Percentiles rank a stretch among this genome's conserved stretches.
Evolutionary conservation across 2,797 vertebrate species (phyloP).

Genomic region (Melanotaenia maccullochi): DNA sequence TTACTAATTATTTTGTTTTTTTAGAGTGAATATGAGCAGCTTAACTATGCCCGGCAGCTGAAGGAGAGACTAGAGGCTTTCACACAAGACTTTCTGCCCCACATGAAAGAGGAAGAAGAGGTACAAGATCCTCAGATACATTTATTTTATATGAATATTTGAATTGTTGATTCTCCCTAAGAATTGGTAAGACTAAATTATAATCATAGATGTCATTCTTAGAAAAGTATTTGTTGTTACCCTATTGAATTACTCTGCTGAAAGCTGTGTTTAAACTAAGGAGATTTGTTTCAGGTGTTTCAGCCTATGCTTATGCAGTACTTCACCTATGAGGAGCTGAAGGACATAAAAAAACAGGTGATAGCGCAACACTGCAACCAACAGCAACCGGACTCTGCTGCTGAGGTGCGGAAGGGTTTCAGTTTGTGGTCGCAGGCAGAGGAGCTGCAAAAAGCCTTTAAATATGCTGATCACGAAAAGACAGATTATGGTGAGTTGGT

Average conservation of each 20-base stretch:
- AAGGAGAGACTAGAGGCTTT: conserved; percentile 97
- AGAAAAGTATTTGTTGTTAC: neutral
- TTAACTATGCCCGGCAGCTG: conserved; percentile 97
- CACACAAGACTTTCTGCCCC: conserved; percentile 98
- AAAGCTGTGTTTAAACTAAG: conserved; percentile 32
- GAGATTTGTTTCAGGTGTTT: conserved; percentile 88
- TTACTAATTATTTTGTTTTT: conserved; percentile 45
- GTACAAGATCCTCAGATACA: conserved; percentile 72
- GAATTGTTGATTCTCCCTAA: neutral
- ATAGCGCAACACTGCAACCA: conserved; percentile 94
- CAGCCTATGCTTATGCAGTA: conserved; percentile 99
- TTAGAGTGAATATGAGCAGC: conserved; percentile 95
- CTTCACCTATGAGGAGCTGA: conserved; percentile 97
- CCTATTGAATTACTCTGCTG: neutral
- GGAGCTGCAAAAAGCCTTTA: conserved; percentile 93
- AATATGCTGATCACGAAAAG: conserved; percentile 96
- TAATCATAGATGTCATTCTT: neutral
- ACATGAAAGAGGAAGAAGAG: conserved; percentile 99
- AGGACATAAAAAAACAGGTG: conserved; percentile 98
- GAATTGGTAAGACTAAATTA: conserved; percentile 22
- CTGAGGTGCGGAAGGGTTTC: conserved; percentile 89
- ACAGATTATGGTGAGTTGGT: conserved; percentile 87
- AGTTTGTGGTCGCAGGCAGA: conserved; percentile 93
- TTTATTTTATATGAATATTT: conserved; percentile 9
- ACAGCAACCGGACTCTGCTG: conserved; percentile 82